A percentile compares a stretch with the other conserved stretches of the same genome.
These are phyloP conservation scores for Cariama cristata DNA, from an alignment of 2,113 vertebrate genomes.

Conservation along the genomic window DNA sequence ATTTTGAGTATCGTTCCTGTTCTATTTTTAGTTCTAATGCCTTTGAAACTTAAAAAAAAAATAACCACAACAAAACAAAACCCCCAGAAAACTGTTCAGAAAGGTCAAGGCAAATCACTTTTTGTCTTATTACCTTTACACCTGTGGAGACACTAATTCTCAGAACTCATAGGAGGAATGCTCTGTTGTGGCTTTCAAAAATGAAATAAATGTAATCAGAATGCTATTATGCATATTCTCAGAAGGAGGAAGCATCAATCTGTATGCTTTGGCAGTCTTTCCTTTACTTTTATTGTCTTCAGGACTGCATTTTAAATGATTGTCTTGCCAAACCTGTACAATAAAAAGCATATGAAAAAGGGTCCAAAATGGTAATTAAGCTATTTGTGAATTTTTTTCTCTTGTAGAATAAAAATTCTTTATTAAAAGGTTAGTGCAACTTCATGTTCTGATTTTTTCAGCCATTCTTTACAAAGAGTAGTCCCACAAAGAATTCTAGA, in stretches of 20 bases:
- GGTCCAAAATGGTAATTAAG: not conserved
- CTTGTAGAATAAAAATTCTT: not conserved
- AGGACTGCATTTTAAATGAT: not conserved
- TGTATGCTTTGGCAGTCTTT: not conserved
- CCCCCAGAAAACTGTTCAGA: not conserved
- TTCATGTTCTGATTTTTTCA: not conserved
- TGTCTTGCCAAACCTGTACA: not conserved
- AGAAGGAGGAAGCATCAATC: not conserved
- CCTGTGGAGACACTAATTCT: not conserved
- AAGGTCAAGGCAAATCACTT: not conserved
- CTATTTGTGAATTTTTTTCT: not conserved
- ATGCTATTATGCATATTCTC: not conserved
- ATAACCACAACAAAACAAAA: not conserved
- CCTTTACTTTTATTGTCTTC: not conserved
- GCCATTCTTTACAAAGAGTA: not conserved
- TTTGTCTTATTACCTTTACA: not conserved
- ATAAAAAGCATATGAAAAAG: not conserved
- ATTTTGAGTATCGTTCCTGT: not conserved
- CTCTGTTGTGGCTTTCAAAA: not conserved
- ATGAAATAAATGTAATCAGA: not conserved
- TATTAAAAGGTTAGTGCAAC: not conserved
- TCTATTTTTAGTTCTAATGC: not conserved
- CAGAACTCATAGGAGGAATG: not conserved
- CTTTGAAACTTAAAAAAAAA: not conserved
- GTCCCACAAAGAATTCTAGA: not conserved